Percentiles rank a stretch among this genome's conserved stretches.
Conservation (phyloP, 1,140 invertebrate species). For the Platyscapa corneri region DNA sequence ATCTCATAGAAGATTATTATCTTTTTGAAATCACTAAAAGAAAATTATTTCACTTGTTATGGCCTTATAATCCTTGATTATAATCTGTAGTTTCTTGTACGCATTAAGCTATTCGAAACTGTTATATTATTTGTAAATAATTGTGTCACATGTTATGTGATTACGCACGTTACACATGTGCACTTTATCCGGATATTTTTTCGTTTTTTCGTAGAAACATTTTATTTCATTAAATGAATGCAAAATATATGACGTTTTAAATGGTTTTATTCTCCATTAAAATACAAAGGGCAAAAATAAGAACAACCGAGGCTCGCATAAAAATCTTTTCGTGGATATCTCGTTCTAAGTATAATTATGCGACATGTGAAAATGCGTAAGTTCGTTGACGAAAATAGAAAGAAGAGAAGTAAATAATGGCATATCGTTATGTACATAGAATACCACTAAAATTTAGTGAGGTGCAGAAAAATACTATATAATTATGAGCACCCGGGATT, state of each 20-base stretch:
- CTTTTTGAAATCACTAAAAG: neutral
- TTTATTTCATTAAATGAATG: too few species aligned
- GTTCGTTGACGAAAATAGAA: conserved; percentile 12
- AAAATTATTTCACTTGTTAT: neutral
- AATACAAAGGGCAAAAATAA: too few species aligned
- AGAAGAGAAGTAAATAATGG: conserved; percentile 35
- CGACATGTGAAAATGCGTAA: neutral
- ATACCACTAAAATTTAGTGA: conserved; percentile 38
- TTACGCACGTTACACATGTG: too few species aligned
- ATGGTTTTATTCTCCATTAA: too few species aligned
- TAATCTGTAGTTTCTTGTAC: neutral
- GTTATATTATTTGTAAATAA: neutral
- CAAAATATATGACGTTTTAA: too few species aligned
- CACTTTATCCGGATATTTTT: too few species aligned
- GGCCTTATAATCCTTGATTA: neutral
- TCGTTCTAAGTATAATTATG: neutral
- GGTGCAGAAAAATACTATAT: conserved; percentile 39
- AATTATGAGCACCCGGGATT: conserved; percentile 20
- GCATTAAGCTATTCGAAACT: neutral
- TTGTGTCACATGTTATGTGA: neutral
- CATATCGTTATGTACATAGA: conserved; percentile 47
- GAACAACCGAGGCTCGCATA: too few species aligned
- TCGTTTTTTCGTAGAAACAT: too few species aligned
- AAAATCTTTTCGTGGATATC: neutral
- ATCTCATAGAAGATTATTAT: neutral